These are phyloP conservation scores for Corella eumyota DNA, from an alignment of 23 tunicate genomes.

Conservation along the genomic window DNA sequence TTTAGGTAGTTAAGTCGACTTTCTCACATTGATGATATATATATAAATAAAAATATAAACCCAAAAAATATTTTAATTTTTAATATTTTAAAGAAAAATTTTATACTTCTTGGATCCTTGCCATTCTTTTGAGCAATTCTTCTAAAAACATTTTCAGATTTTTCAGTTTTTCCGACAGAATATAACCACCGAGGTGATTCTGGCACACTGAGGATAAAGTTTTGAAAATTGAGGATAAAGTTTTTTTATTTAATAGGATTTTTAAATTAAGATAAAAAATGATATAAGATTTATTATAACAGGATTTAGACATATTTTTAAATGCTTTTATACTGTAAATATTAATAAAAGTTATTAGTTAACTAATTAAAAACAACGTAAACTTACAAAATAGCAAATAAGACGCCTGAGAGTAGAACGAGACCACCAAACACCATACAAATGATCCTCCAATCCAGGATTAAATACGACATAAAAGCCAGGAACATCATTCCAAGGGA, in stretches of 20 bases:
- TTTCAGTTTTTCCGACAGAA: constrained; percentile 53
- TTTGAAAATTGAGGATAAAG: not conserved
- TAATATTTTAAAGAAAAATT: too few relatives aligned
- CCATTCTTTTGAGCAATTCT: constrained; percentile 58
- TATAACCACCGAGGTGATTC: constrained; percentile 90
- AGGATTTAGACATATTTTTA: too few relatives aligned
- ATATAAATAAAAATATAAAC: not conserved
- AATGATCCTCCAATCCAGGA: constrained; percentile 43
- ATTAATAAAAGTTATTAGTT: not conserved
- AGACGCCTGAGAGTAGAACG: constrained; percentile 1
- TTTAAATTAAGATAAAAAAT: too few relatives aligned
- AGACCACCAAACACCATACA: constrained; percentile 42
- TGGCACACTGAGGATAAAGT: constrained; percentile 24
- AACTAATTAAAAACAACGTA: not conserved
- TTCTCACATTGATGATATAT: too few relatives aligned
- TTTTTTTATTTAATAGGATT: too few relatives aligned
- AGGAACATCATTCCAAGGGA: constrained; percentile 57
- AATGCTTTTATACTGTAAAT: too few relatives aligned
- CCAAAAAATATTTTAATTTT: not conserved
- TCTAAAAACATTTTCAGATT: constrained; percentile 29
- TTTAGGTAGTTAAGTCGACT: too few relatives aligned
- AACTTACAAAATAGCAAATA: constrained; percentile 44
- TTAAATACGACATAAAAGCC: constrained; percentile 20
- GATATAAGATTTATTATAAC: too few relatives aligned
- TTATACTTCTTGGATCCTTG: constrained; percentile 29